A percentile compares a stretch with the other conserved stretches of the same genome.
Conservation (phyloP, 2,113 vertebrate species). For the Prunella fulvescens region DNA sequence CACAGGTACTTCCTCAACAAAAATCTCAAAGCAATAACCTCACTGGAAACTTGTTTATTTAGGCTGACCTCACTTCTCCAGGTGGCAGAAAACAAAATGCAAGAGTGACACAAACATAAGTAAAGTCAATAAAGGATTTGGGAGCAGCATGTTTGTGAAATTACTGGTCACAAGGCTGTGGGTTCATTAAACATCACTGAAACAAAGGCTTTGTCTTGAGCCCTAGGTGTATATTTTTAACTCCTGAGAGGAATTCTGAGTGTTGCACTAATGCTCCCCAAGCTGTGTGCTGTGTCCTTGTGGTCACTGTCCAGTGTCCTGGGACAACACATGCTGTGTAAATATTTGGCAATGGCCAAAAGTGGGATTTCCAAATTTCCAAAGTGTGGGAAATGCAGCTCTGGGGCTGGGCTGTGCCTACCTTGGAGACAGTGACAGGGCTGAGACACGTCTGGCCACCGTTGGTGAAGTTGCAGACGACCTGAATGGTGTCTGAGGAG, state of each 20-base stretch:
- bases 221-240: background rate
- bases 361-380: no score
- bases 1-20: background rate
- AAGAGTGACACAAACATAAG: background rate
- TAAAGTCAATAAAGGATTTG: background rate
- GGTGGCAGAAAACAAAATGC: background rate
- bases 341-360: background rate
- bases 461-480: conserved; percentile 89
- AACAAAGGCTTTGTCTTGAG: background rate
- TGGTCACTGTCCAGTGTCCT: fast-evolving
- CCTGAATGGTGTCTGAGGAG: conserved; percentile 88
- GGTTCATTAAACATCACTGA: background rate
- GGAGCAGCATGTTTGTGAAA: background rate
- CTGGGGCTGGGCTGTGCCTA: conserved; percentile 27
- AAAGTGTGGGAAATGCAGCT: background rate
- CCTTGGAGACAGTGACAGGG: conserved; percentile 90
- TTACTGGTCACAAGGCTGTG: background rate
- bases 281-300: background rate
- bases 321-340: background rate
- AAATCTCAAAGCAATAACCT: background rate
- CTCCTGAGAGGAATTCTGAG: background rate
- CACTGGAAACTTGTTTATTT: background rate
- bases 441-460: conserved; percentile 95
- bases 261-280: background rate
- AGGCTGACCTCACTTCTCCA: background rate